Percentiles rank a stretch among this genome's conserved stretches.
Evolutionary conservation across 2,797 vertebrate genomes (phyloP).

Genomic region (Urocyon cinereoargenteus): DNA sequence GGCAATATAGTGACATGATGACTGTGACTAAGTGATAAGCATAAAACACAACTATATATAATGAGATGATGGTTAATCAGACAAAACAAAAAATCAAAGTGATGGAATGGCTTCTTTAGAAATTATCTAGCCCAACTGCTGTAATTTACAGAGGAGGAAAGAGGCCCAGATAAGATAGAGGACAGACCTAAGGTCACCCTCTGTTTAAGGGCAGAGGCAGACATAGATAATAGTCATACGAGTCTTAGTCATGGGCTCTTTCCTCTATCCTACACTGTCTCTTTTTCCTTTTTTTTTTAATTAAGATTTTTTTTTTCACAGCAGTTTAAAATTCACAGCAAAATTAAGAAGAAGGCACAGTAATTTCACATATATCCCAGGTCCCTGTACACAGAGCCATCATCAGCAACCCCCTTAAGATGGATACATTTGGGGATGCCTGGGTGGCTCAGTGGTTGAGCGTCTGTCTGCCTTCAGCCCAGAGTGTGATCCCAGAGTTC

Average conservation of each 20-base stretch:
- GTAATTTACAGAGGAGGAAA: not conserved
- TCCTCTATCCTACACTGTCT: not conserved
- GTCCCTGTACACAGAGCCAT: not conserved
- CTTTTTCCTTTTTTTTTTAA: not conserved
- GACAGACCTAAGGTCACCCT: not conserved
- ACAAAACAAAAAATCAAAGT: not conserved
- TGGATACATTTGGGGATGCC: not conserved
- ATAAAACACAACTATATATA: not conserved
- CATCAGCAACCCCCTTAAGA: not conserved
- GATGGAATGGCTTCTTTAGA: not conserved
- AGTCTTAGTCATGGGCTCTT: not conserved
- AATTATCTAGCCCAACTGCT: not conserved
- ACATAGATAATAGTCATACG: not conserved
- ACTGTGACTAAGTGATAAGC: not conserved
- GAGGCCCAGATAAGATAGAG: not conserved
- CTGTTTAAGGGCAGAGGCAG: not conserved
- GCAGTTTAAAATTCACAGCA: not conserved
- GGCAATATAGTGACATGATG: not conserved
- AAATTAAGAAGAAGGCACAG: not conserved
- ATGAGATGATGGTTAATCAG: not conserved
- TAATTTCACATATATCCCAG: not conserved
- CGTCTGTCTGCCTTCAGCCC: no score
- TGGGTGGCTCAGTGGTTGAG: no score
- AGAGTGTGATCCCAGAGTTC: no score
- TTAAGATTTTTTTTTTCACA: not conserved